Base-by-base conservation (phyloP, 2,113 vertebrate species). In the Pluvianellus socialis region DNA sequence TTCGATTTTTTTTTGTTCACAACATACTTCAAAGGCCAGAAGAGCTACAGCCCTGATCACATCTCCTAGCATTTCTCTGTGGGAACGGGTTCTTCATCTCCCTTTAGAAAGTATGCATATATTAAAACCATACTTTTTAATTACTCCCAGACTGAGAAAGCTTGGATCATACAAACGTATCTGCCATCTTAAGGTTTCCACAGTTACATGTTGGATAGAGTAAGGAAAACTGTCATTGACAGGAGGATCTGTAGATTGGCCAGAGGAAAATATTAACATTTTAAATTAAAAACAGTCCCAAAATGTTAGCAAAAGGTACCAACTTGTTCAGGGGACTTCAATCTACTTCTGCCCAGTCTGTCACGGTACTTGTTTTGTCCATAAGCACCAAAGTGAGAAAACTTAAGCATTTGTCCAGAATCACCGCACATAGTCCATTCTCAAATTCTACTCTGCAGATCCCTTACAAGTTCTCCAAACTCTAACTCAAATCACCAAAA, bases 91-190 rank as follows among this genome's bases (percentile, higher is more conserved):
- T 92, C 79, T 88, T 92, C 96, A 97, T 96, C 89, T 97, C 95
- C 92, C 80, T 50, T 83, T 66, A 89, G 61, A 96, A 97, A 97
- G 92, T 85, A 85, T 72, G 70, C 27, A 56, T 42, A 38, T 30
- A 88, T 93, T 84, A 91, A 91, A 91, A 82, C 6, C 71, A 96
- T 87, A 96, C 91, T 92, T 97, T 93, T 93, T 94, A 91, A 96
- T 86, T 97, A 92, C 52, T 96, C 94, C 92, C 92, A 91, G 81
- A 80, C 94, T 61, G 86, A 97, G 94, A 94, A 97, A 95, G 83
- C 95, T 94, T 81, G 72, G 92, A 88, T 86, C 35, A 86, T 53
- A 92, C 35, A 62, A 62, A 70, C 5, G 1, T 33, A 86, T 74
- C 81, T 95, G 45, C 21, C 20, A 85, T 65, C 53, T 65, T 66